Evolutionary conservation across 2,113 vertebrate species (phyloP).

Genomic region (Cervus canadensis): DNA sequence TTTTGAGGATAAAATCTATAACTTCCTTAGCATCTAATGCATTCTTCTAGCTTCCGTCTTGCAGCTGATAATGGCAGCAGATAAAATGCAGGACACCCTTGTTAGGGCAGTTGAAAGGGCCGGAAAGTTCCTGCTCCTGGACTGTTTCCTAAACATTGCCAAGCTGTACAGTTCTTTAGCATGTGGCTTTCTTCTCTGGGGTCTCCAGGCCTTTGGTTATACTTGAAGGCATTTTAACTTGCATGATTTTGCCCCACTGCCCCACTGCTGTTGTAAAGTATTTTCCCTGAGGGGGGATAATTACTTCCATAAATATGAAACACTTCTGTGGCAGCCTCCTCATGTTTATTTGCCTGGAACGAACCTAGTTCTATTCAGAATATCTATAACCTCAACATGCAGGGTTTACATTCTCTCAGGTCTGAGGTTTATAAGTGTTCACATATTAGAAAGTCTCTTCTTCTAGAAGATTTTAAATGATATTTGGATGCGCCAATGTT

Average conservation of each 20-base stretch:
- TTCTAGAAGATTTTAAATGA: not conserved
- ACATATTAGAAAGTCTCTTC: not conserved
- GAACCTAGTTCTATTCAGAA: not conserved
- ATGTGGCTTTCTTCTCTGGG: not conserved
- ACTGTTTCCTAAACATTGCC: not conserved
- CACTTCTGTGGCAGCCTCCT: not conserved
- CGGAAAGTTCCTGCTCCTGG: not conserved
- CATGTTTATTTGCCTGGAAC: not conserved
- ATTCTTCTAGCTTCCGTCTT: not conserved
- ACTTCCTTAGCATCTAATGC: not conserved
- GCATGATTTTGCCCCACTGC: not conserved
- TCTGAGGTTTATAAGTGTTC: not conserved
- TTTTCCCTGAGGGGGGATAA: not conserved
- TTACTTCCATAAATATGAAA: not conserved
- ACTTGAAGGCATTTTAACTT: not conserved
- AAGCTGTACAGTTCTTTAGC: not conserved
- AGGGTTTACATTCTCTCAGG: not conserved
- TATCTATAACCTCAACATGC: not conserved
- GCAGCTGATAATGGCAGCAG: too few species aligned
- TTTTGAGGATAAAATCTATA: not conserved
- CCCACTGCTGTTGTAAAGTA: not conserved
- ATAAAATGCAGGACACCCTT: rapidly evolving
- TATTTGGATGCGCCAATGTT: not conserved
- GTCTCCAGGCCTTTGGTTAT: not conserved
- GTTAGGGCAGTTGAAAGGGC: not conserved